Evolutionary conservation across 2,888 invertebrate genomes (phyloP).

Genomic region (Brachyopa scutellaris): DNA sequence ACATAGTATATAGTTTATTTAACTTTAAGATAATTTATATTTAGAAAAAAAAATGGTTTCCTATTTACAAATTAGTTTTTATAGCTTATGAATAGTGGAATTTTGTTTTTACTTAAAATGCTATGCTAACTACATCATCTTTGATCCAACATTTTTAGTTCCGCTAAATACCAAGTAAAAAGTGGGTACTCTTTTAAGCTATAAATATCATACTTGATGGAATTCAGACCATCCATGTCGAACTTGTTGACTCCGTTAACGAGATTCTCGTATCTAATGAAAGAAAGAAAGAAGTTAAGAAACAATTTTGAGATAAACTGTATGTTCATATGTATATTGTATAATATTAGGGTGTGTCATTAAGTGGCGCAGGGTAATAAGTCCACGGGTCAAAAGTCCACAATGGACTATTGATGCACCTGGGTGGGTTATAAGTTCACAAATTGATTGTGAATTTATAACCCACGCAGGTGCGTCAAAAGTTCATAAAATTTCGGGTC

Average conservation of each 20-base stretch:
- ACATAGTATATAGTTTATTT: too few relatives aligned
- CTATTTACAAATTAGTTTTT: conserved; percentile 54
- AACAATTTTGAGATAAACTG: too few relatives aligned
- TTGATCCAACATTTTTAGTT: conserved; percentile 84
- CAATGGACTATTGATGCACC: too few relatives aligned
- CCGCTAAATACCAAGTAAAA: conserved; percentile 92
- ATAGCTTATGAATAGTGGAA: conserved; percentile 23
- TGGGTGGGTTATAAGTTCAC: too few relatives aligned
- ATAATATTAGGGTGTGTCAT: too few relatives aligned
- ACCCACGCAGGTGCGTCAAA: too few relatives aligned
- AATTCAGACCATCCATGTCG: conserved; percentile 93
- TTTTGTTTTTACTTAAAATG: conserved; percentile 17
- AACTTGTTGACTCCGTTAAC: conserved; percentile 92
- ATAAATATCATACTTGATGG: conserved; percentile 89
- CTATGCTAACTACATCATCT: conserved; percentile 74
- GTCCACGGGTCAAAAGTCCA: too few relatives aligned
- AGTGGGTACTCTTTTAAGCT: conserved; percentile 87
- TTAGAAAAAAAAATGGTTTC: conserved; percentile 23
- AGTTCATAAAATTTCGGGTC: too few relatives aligned
- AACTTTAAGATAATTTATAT: conserved; percentile 43
- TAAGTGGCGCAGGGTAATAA: too few relatives aligned
- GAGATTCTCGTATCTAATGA: conserved; percentile 89
- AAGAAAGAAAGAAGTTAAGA: not conserved
- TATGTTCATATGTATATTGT: too few relatives aligned
- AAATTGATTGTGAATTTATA: too few relatives aligned